A percentile compares a stretch with the other conserved stretches of the same genome.
Conservation (phyloP, 1,140 invertebrate genomes). For the Hyphantria cunea region DNA sequence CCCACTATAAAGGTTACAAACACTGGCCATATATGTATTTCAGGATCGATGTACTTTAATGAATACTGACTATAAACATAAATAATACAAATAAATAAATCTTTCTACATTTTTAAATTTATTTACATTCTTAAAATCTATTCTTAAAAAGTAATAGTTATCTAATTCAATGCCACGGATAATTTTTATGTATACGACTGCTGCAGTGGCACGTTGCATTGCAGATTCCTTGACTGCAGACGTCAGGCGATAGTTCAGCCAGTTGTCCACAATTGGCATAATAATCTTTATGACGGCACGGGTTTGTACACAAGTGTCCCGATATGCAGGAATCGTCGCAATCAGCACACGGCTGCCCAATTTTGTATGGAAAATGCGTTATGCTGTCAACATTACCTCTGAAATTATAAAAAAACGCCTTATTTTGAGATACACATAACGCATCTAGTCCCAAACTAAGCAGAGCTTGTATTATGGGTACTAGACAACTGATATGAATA, state of each 20-base stretch:
- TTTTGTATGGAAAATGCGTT: conserved; percentile 86
- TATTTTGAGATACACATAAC: too few relatives aligned
- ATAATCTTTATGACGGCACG: conserved; percentile 86
- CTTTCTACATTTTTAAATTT: too few relatives aligned
- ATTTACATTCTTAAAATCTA: too few relatives aligned
- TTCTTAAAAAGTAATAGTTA: too few relatives aligned
- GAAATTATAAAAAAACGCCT: conserved; percentile 67
- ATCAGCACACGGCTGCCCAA: conserved; percentile 84
- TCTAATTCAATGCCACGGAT: conserved; percentile 53
- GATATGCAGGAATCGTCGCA: conserved; percentile 85
- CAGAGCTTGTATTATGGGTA: too few relatives aligned
- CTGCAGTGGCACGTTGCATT: conserved; percentile 88
- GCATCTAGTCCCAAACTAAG: too few relatives aligned
- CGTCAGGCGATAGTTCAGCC: conserved; percentile 79
- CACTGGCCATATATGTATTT: too few relatives aligned
- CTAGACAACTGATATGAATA: too few relatives aligned
- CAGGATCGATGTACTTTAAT: too few relatives aligned
- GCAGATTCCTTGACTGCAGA: conserved; percentile 83
- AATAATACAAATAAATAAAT: too few relatives aligned
- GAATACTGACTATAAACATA: too few relatives aligned
- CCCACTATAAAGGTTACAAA: too few relatives aligned
- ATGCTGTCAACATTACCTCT: conserved; percentile 87
- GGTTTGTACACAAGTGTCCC: conserved; percentile 86
- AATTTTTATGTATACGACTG: conserved; percentile 71
- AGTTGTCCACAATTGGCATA: conserved; percentile 89